Base-by-base conservation (phyloP, 2,113 vertebrate genomes). In the Hydrolagus affinis region DNA sequence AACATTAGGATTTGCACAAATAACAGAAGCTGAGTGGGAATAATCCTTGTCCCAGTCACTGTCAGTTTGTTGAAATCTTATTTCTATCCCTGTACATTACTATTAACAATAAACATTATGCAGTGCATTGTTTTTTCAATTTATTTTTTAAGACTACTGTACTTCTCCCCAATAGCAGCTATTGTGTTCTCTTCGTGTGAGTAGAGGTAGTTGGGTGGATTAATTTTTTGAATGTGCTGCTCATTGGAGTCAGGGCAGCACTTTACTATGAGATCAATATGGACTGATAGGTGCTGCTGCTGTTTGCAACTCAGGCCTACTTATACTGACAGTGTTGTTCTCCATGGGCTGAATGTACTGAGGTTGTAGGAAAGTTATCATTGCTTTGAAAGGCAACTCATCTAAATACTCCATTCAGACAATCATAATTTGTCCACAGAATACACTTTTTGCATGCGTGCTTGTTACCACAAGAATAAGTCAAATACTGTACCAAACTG, bases 191-290 rank as follows among this genome's bases (percentile, higher is more conserved):
- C 44, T 44, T 44, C 1, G 44, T 44, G 44, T 44, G 44, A 44
- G 44, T 44, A 44, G 44, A 44, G 6, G 44, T 44, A 44, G 44
- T 44, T 44, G 44, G 44, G 19, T 28, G 12, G 62, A 83, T 83
- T 66, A 64, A 30, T 83, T 28, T 83, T 4, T 30, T 25, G 7
- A 15, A 11, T 78, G 57, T 30, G 60, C 25, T 68, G 21, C 21
- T 11, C 28, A 76, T 4, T 62, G 62, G 44, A 17, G 19, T 60
- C 19, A 66, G 60, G 59, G 71, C 30, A 21, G 59, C 25, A 15
- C 85, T 66, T 86, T 62, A 9, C 44, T 75, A 32, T 28, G 66
- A 86, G 72, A 85, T 86, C 28, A 76, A 44, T 23, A 23, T n/a
- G 19, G 73, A 68, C 73, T 76, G 72, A 11, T 17, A 76, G 73